Evolutionary conservation across 2,113 vertebrate species (phyloP).

Genomic region (Epinephelus lanceolatus): DNA sequence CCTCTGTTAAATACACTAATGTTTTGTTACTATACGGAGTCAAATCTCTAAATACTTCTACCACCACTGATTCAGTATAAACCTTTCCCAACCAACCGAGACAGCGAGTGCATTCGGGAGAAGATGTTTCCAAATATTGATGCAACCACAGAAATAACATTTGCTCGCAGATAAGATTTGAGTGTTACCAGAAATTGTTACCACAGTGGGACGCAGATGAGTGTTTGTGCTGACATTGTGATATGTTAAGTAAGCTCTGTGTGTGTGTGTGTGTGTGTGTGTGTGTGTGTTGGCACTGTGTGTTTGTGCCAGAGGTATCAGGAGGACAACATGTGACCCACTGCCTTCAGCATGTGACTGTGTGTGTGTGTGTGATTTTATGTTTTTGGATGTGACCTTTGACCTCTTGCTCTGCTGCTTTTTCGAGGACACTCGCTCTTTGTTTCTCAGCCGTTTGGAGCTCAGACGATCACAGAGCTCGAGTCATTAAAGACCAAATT

Average conservation of each 20-base stretch:
- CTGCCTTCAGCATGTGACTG: slow-evolving; percentile 50
- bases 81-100: background rate
- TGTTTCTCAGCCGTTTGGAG: background rate
- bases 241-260: slow-evolving; percentile 17
- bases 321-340: slow-evolving; percentile 60
- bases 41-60: too few relatives aligned
- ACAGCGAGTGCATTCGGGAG: background rate
- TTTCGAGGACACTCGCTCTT: background rate
- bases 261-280: slow-evolving; percentile 19
- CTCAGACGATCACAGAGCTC: background rate
- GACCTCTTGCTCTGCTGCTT: slow-evolving; percentile 42
- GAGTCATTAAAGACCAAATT: background rate
- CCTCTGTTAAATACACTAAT: too few relatives aligned
- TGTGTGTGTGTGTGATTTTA: slow-evolving; percentile 32
- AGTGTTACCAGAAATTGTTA: background rate
- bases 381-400: slow-evolving; percentile 45
- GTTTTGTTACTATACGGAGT: too few relatives aligned
- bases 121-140: background rate
- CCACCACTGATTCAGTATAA: too few relatives aligned
- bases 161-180: background rate
- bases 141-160: background rate
- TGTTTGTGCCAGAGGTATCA: slow-evolving; percentile 31
- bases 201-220: background rate
- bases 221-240: slow-evolving; percentile 31
- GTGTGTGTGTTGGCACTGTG: slow-evolving; percentile 7